phyloP scores from a whole-genome alignment of 2,113 vertebrate genomes.

The Rhabdomys dilectus region DNA sequence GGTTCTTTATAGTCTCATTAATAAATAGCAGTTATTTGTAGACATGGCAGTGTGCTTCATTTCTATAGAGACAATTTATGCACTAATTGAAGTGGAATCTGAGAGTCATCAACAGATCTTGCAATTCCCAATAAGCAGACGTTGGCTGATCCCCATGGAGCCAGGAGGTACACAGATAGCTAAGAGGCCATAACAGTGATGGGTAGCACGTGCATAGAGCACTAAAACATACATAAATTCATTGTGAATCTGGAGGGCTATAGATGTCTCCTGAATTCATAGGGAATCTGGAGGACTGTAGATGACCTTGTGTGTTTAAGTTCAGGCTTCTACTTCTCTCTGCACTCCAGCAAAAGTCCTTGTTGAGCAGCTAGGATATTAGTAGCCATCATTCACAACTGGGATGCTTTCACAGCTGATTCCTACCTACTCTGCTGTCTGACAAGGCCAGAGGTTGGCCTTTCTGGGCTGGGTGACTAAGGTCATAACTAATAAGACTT shows the following conservation, averaged over 20 bases:
- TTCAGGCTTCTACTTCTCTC: neutral
- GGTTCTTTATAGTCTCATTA: neutral
- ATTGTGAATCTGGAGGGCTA: neutral
- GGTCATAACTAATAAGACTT: neutral
- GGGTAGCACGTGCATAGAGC: rapidly evolving
- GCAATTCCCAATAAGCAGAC: neutral
- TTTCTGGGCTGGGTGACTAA: neutral
- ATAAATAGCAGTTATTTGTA: neutral
- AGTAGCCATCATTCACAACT: neutral
- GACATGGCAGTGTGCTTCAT: neutral
- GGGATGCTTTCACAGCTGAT: neutral
- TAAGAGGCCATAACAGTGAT: neutral
- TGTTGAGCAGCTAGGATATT: neutral
- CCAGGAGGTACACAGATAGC: neutral
- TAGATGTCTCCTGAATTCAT: neutral
- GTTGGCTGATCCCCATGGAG: neutral
- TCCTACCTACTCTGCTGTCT: neutral
- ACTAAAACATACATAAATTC: neutral
- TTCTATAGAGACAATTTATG: neutral
- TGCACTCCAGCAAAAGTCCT: neutral
- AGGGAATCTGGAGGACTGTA: neutral
- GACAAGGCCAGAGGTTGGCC: neutral
- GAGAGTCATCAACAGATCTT: neutral
- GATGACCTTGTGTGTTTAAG: neutral
- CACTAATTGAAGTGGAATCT: neutral